Evolutionary conservation across 2,797 vertebrate species (phyloP), one percentile per base, ranked within the genome.

Genomic region (Thaleichthys pacificus): DNA sequence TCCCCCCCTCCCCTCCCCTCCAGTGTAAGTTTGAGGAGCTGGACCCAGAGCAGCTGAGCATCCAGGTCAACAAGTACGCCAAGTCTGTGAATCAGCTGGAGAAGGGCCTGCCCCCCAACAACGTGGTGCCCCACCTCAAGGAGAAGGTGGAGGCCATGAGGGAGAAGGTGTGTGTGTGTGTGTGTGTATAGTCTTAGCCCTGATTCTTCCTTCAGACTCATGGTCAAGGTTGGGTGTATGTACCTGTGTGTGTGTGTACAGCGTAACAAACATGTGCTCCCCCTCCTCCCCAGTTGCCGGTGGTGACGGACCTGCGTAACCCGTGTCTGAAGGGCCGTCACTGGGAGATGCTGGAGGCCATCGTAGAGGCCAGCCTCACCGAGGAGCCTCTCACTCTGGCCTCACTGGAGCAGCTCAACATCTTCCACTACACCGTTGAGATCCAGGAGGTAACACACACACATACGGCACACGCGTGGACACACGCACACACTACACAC

Each of bases 51-150:
- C 61, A 87, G 65, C 84, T 95, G 38, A 92, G 82, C 47, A 65
- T 81, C 60, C 89, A 95, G 85, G 92, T 96, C 73, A 89, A 87
- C 73, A 95, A 93, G 80, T 96, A 93, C 12, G 72, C 82, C 80
- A 94, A 95, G 84, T 89, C 92, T 49, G 87, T 95, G 72, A 89
- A 22, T 79, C 95, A 96, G 77, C 76, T 96, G 84, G 95, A 97
- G 86, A 95, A 93, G 82, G 95, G 95, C 38, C 90, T 97, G 65
- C 92, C 92, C 6, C 85, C 81, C 42, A 97, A 96, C 83, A 92
- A 71, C 12, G 90, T 93, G 3, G 88, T 94, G 32, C 88, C 91
- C n/a, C 68, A 68, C 57, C 92, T 96, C 35, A 95, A 95, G 87
- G 68, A 77, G 0, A 93, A 92, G 9, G 93, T 96, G 81, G 94